Percentiles rank a stretch among this genome's conserved stretches.
Conservation (phyloP, 2,797 vertebrate species). For the Paedocypris micromegethes region DNA sequence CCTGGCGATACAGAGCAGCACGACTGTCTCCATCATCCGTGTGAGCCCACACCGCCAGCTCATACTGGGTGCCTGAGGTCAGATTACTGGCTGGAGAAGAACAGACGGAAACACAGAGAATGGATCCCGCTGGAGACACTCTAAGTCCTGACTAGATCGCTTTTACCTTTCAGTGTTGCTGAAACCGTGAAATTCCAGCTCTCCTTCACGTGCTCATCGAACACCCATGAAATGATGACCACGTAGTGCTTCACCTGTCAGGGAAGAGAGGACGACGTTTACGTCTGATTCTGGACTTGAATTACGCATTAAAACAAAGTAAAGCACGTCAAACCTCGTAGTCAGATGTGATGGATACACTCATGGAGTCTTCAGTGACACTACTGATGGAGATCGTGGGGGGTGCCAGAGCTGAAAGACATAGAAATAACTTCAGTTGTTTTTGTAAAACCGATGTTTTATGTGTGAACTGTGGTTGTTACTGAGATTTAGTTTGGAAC, state of each 20-base stretch:
- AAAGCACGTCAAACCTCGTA: slow-evolving; percentile 44
- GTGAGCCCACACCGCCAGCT: slow-evolving; percentile 90
- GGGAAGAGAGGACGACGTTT: not conserved
- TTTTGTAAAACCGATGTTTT: no score
- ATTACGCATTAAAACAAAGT: not conserved
- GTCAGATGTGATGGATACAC: slow-evolving; percentile 75
- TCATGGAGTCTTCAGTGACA: slow-evolving; percentile 72
- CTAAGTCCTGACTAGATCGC: not conserved
- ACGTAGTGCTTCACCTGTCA: slow-evolving; percentile 78
- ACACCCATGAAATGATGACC: slow-evolving; percentile 87
- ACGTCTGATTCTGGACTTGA: not conserved
- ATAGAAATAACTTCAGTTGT: not conserved
- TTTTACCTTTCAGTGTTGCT: slow-evolving; percentile 73
- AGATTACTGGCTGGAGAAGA: slow-evolving; percentile 74
- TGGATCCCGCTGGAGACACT: not conserved
- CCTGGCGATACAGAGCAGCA: slow-evolving; percentile 75
- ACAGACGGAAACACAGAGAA: slow-evolving; percentile 9
- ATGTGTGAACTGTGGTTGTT: no score
- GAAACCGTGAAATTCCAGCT: slow-evolving; percentile 73
- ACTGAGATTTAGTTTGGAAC: no score
- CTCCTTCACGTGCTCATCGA: slow-evolving; percentile 86
- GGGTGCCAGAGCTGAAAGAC: slow-evolving; percentile 75
- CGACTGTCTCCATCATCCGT: slow-evolving; percentile 88
- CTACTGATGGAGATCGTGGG: slow-evolving; percentile 76
- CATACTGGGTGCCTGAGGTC: slow-evolving; percentile 85